Conservation (phyloP, 2,113 vertebrate species). For the Zosterops pallidus region DNA sequence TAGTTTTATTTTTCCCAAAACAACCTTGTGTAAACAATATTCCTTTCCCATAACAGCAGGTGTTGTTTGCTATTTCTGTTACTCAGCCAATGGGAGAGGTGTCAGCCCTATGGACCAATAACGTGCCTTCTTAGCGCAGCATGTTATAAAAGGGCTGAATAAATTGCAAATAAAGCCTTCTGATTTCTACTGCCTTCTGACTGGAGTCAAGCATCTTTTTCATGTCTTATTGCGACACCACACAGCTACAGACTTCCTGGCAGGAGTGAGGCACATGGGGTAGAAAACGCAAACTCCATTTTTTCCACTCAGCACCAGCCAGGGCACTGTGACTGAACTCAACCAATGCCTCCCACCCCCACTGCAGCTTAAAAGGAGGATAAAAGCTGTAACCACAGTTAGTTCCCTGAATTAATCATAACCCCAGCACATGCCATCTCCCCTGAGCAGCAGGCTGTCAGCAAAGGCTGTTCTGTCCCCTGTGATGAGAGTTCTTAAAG, state of each 20-base stretch:
- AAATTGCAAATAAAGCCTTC: too few relatives aligned
- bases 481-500: neutral
- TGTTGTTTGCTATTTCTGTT: too few relatives aligned
- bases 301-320: neutral
- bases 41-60: too few relatives aligned
- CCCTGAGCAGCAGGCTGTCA: neutral
- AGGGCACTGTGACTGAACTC: neutral
- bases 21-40: too few relatives aligned
- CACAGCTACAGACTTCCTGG: neutral
- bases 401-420: conserved; percentile 46
- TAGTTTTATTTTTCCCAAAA: too few relatives aligned
- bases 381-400: neutral
- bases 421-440: neutral
- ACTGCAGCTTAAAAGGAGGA: neutral
- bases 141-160: too few relatives aligned
- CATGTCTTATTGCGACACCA: too few relatives aligned
- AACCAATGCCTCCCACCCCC: neutral
- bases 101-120: too few relatives aligned
- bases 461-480: neutral
- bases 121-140: too few relatives aligned
- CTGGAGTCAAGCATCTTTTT: too few relatives aligned
- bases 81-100: too few relatives aligned
- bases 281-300: neutral
- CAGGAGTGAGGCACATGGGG: neutral
- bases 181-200: too few relatives aligned